Percentiles rank a stretch among this genome's conserved stretches.
These are phyloP conservation scores for Argentina silus DNA, from an alignment of 2,797 vertebrate genomes.

Conservation along the genomic window DNA sequence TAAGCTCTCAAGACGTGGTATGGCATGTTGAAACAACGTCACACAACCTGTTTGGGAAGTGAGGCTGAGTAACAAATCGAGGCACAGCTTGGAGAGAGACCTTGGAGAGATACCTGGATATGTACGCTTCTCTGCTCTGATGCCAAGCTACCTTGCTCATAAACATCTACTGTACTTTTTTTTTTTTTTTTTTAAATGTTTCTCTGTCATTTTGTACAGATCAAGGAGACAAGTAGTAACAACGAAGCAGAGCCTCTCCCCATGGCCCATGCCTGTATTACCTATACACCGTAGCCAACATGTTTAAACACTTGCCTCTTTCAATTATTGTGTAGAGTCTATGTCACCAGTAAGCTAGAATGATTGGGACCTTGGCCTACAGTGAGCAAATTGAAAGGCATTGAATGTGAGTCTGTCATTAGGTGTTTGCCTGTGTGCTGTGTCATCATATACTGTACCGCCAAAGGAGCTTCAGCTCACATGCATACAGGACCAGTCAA, in stretches of 20 bases:
- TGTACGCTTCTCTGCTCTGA: neutral
- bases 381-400: constrained; percentile 33
- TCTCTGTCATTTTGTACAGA: constrained; percentile 22
- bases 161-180: constrained; percentile 9
- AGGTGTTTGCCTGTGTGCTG: constrained; percentile 22
- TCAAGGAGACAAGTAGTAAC: neutral
- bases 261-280: constrained; percentile 23
- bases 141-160: neutral
- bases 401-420: constrained; percentile 39
- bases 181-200: too few relatives aligned
- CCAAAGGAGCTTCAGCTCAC: too few relatives aligned
- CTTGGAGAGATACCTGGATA: neutral
- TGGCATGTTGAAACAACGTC: constrained; percentile 20
- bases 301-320: constrained; percentile 11
- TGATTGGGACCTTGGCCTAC: constrained; percentile 41
- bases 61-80: constrained; percentile 18
- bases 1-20: constrained; percentile 26
- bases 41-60: constrained; percentile 14
- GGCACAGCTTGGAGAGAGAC: neutral
- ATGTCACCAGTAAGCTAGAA: constrained; percentile 31
- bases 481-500: too few relatives aligned
- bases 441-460: too few relatives aligned
- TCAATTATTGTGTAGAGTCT: constrained; percentile 31
- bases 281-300: constrained; percentile 29
- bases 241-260: constrained; percentile 11